Conservation (phyloP, 2,113 vertebrate species). For the Notothenia coriiceps region DNA sequence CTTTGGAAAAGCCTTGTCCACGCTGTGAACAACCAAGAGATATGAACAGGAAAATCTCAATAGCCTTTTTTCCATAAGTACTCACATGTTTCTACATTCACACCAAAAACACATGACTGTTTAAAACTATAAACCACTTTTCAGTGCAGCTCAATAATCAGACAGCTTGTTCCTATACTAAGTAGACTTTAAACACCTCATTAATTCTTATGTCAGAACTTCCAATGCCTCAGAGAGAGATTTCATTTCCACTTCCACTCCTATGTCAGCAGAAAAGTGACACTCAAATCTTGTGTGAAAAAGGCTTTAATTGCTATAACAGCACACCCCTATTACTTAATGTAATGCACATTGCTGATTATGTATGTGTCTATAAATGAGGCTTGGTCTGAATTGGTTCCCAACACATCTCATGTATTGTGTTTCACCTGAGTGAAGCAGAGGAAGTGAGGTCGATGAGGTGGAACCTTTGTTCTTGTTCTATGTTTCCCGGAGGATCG, state of each 20-base stretch:
- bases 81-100: background rate
- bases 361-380: background rate
- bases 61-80: conserved; percentile 7
- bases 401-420: conserved; percentile 23
- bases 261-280: conserved; percentile 38
- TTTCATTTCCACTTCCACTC: background rate
- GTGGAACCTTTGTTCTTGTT: conserved; percentile 71
- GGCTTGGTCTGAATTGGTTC: conserved; percentile 3
- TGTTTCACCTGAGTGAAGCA: conserved; percentile 63
- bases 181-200: too few species aligned
- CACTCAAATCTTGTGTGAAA: conserved; percentile 35
- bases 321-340: conserved; percentile 22
- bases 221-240: too few species aligned
- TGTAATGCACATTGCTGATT: background rate
- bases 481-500: conserved; percentile 65
- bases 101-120: background rate
- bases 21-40: conserved; percentile 17
- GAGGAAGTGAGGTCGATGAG: conserved; percentile 70
- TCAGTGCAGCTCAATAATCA: conserved; percentile 5
- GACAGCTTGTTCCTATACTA: conserved; percentile 1
- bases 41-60: conserved; percentile 2
- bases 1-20: conserved; percentile 36
- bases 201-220: too few species aligned
- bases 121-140: conserved; percentile 16
- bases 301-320: conserved; percentile 32